phyloP scores from a whole-genome alignment of 1,140 invertebrate genomes.

The Teleogryllus occipitalis region DNA sequence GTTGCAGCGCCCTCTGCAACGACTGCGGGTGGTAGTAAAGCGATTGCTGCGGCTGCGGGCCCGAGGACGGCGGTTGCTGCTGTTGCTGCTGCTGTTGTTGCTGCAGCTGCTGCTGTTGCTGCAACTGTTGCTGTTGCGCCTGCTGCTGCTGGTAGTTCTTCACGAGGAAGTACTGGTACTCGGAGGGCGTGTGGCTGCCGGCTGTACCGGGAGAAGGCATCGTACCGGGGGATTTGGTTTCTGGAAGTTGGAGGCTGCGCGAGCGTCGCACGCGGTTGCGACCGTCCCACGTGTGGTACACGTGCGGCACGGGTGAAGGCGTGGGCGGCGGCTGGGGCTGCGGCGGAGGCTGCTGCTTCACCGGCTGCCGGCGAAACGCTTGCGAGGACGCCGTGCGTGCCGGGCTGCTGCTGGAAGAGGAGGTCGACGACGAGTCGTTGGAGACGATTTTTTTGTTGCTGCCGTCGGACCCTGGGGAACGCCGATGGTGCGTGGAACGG shows the following conservation, averaged over 20 bases:
- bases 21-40: background rate
- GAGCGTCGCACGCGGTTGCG: slow-evolving; percentile 41
- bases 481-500: slow-evolving; percentile 28
- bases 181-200: slow-evolving; percentile 12
- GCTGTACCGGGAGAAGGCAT: slow-evolving; percentile 11
- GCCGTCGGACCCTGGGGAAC: slow-evolving; percentile 40
- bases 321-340: slow-evolving; percentile 20
- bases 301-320: slow-evolving; percentile 8
- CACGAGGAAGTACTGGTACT: slow-evolving; percentile 16
- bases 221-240: slow-evolving; percentile 40
- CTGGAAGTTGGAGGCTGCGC: slow-evolving; percentile 46
- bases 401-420: slow-evolving; percentile 31
- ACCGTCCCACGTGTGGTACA: slow-evolving; percentile 21
- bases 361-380: slow-evolving; percentile 31
- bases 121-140: slow-evolving; percentile 8
- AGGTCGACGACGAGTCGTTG: slow-evolving; percentile 36
- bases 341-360: slow-evolving; percentile 28
- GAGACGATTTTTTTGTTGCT: slow-evolving; percentile 37
- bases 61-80: slow-evolving; percentile 17
- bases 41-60: slow-evolving; percentile 7
- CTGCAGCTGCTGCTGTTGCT: background rate
- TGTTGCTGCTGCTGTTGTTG: slow-evolving; percentile 22
- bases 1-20: slow-evolving; percentile 22
- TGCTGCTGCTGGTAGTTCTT: slow-evolving; percentile 11
- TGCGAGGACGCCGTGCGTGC: slow-evolving; percentile 35